A percentile compares a stretch with the other conserved stretches of the same genome.
Conservation (phyloP, 1,140 invertebrate species). For the Cotesia typhae region DNA sequence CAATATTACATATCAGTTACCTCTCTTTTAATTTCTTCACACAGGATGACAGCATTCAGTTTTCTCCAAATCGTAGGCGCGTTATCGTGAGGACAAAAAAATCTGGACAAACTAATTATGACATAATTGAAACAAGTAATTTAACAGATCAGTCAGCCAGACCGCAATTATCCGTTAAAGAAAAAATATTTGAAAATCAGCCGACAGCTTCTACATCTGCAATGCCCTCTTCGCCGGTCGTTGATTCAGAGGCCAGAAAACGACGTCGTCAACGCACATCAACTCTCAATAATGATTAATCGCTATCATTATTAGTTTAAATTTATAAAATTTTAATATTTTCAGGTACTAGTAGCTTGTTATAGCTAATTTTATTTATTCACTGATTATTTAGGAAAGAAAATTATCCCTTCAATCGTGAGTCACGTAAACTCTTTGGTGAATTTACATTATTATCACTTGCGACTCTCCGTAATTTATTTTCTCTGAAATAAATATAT, state of each 20-base stretch:
- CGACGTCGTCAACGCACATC: constrained; percentile 25
- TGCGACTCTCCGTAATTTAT: constrained; percentile 43
- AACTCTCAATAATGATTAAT: constrained; percentile 1
- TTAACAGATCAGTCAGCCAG: not conserved
- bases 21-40: too few relatives aligned
- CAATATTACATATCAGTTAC: too few relatives aligned
- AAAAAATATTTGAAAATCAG: not conserved
- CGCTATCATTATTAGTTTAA: not conserved
- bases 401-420: constrained; percentile 11
- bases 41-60: not conserved
- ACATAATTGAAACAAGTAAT: constrained; percentile 17
- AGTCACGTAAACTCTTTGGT: constrained; percentile 23
- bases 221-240: too few relatives aligned
- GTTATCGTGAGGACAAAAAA: constrained; percentile 21
- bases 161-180: not conserved
- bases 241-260: constrained; percentile 24
- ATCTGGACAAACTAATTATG: constrained; percentile 24
- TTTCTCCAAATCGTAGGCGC: not conserved
- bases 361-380: not conserved
- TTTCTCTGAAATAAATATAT: constrained; percentile 31
- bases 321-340: not conserved
- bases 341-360: constrained; percentile 32
- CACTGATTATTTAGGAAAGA: not conserved
- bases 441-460: constrained; percentile 35
- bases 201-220: not conserved